phyloP scores from a whole-genome alignment of 2,888 invertebrate species.

The Yponomeuta malinellus region DNA sequence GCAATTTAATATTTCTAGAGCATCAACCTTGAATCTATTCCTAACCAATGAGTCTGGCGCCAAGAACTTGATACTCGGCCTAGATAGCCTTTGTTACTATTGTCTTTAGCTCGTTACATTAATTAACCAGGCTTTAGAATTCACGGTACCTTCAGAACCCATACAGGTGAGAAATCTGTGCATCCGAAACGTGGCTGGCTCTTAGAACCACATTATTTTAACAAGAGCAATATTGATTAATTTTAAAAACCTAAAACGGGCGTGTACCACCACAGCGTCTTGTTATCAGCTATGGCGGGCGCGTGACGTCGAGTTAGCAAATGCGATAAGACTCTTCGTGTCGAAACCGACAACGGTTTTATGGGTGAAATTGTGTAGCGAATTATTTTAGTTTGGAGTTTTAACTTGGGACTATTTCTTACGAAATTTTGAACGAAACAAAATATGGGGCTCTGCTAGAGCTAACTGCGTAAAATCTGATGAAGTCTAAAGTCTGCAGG shows the following conservation, averaged over 20 bases:
- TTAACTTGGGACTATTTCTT: too few relatives aligned
- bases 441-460: too few relatives aligned
- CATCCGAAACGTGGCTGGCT: too few relatives aligned
- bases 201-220: too few relatives aligned
- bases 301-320: not conserved
- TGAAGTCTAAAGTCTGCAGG: conserved; percentile 12
- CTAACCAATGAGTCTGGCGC: not conserved
- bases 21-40: not conserved
- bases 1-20: not conserved
- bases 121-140: not conserved
- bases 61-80: not conserved
- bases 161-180: not conserved
- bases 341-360: not conserved
- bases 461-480: not conserved
- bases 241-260: not conserved
- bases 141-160: not conserved
- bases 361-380: not conserved
- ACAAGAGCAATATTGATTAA: not conserved
- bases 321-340: not conserved
- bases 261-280: not conserved
- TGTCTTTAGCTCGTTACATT: not conserved
- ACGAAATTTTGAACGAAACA: too few relatives aligned
- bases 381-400: too few relatives aligned
- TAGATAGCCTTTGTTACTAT: not conserved
- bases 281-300: not conserved